Conservation (phyloP, 2,888 invertebrate genomes). For the Drosophila atripex region DNA sequence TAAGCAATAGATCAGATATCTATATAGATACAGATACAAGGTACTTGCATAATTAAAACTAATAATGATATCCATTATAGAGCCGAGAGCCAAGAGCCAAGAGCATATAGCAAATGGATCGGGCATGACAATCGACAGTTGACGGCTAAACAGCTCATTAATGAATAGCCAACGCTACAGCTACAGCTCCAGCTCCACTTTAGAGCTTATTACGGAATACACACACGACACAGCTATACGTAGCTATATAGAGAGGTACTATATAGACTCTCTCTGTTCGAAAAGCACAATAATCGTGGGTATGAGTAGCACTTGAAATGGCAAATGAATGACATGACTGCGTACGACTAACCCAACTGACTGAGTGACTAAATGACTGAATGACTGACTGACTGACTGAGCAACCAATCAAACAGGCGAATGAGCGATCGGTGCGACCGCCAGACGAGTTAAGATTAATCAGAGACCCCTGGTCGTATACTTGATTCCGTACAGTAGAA, state of each 20-base stretch:
- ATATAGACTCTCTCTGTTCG: constrained; percentile 21
- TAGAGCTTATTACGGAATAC: no score
- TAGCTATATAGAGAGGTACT: constrained; percentile 13
- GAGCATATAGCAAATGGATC: no score
- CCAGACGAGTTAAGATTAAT: constrained; percentile 75
- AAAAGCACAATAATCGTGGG: constrained; percentile 49
- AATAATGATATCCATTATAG: constrained; percentile 42
- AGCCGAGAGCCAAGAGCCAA: constrained; percentile 25
- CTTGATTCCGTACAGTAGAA: constrained; percentile 50
- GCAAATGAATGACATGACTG: constrained; percentile 76
- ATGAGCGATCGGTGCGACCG: constrained; percentile 30
- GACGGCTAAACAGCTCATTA: constrained; percentile 74
- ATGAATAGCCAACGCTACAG: no score
- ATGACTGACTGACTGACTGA: constrained; percentile 21
- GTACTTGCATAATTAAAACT: constrained; percentile 35
- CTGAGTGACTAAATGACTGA: constrained; percentile 10
- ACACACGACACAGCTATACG: no score
- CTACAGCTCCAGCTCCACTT: constrained; percentile 63
- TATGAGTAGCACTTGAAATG: constrained; percentile 75
- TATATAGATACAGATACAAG: constrained; percentile 10
- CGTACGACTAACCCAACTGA: constrained; percentile 51
- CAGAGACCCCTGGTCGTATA: constrained; percentile 66
- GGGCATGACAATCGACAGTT: constrained; percentile 61
- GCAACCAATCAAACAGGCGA: constrained; percentile 32
- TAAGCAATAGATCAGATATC: background rate